Conservation (phyloP, 2,888 invertebrate species). For the Oligia latruncula region DNA sequence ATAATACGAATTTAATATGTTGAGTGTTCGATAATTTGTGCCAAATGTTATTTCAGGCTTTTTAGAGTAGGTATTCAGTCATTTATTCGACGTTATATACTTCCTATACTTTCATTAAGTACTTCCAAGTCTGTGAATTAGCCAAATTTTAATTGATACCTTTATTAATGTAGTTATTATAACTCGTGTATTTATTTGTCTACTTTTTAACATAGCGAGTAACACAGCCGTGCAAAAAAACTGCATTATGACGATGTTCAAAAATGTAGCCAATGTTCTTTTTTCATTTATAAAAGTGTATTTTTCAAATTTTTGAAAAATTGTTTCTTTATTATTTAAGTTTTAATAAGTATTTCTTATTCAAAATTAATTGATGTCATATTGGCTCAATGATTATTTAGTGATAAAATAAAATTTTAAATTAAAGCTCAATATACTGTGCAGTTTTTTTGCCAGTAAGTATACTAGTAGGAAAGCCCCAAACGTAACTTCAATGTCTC, state of each 20-base stretch:
- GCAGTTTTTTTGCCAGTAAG: constrained; percentile 68
- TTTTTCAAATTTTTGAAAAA: constrained; percentile 16
- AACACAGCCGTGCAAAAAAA: constrained; percentile 59
- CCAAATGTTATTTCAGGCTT: constrained; percentile 73
- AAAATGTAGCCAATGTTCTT: constrained; percentile 9
- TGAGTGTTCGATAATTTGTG: constrained; percentile 71
- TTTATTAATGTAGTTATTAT: constrained; percentile 12
- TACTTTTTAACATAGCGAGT: constrained; percentile 17
- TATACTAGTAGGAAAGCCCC: constrained; percentile 52
- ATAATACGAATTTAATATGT: constrained; percentile 68
- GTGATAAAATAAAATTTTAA: constrained; percentile 21
- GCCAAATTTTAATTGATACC: constrained; percentile 66
- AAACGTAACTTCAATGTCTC: constrained; percentile 40
- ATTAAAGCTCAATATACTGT: constrained; percentile 54
- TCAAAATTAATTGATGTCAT: constrained; percentile 39
- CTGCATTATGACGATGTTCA: constrained; percentile 46
- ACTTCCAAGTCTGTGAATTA: constrained; percentile 58
- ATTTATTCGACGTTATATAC: constrained; percentile 39
- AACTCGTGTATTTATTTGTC: constrained; percentile 20
- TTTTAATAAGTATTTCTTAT: constrained; percentile 8
- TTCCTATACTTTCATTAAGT: constrained; percentile 41
- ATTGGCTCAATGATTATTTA: constrained; percentile 47
- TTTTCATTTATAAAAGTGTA: background rate
- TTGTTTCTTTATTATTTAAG: constrained; percentile 34
- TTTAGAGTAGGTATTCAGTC: constrained; percentile 43